A percentile compares a stretch with the other conserved stretches of the same genome.
Evolutionary conservation across 2,113 vertebrate species (phyloP).

Genomic region (Anthoscopus minutus): DNA sequence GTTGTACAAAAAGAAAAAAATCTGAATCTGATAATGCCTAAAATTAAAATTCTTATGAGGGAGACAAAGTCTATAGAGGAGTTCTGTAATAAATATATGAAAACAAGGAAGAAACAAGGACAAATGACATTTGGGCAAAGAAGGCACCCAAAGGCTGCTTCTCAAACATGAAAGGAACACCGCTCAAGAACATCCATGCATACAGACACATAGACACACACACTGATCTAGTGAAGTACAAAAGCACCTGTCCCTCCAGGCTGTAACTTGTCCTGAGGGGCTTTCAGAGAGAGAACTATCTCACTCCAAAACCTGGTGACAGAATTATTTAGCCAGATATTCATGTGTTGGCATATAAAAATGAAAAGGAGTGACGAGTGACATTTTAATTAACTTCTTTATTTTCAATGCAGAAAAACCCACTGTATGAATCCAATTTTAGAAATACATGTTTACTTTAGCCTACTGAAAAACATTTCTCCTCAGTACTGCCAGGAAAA

Average conservation of each 20-base stretch:
- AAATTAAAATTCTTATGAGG: neutral
- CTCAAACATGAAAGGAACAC: neutral
- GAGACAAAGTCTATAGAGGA: neutral
- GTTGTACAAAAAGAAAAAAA: neutral
- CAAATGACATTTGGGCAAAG: neutral
- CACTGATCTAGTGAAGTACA: neutral
- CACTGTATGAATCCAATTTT: neutral
- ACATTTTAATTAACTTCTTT: conserved; percentile 3
- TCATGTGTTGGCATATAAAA: neutral
- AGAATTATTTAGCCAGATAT: neutral
- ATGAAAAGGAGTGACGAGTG: neutral
- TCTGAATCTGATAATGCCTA: neutral
- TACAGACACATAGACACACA: neutral
- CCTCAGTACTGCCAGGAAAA: neutral
- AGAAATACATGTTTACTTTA: neutral
- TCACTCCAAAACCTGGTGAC: neutral
- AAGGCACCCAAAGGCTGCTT: neutral
- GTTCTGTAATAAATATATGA: neutral
- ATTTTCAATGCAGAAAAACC: neutral
- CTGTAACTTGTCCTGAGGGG: neutral
- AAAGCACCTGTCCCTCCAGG: neutral
- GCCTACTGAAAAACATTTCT: neutral
- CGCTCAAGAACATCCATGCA: neutral
- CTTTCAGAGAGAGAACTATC: neutral
- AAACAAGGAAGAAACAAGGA: neutral